Evolutionary conservation across 2,113 vertebrate genomes (phyloP), one percentile per base, ranked within the genome.

Genomic region (Rhinopithecus roxellana): DNA sequence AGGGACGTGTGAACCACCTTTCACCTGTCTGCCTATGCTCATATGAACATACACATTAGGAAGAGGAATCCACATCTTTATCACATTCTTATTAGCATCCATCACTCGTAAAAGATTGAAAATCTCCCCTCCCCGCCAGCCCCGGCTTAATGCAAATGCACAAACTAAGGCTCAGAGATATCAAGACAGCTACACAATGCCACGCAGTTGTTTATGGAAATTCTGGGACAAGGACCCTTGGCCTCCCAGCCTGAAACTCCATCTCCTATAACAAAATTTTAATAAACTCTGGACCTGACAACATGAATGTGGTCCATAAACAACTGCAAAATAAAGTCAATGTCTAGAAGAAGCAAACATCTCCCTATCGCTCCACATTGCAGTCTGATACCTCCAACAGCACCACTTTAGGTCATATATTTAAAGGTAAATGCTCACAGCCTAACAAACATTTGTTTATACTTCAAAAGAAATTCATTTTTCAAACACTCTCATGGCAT

Each of bases 401-500:
- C 77, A 14, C 48, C 78, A 93, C 35, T 52, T 89, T 43, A 67
- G 43, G 38, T 40, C 79, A 85, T 61, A 78, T 69, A 92, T 59
- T 94, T 87, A 57, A 92, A 95, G 43, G 59, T 45, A 93, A 89
- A 87, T 81, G 18, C 67, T 97, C 90, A 85, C 18, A 72, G 12
- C 43, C n/a, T 30, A 82, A 74, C 48, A 86, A 74, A 30, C 38
- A 69, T 67, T 83, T 93, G 84, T 93, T 90, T 96, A 78, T 82
- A 93, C 22, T 93, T 59, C 59, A 67, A 96, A 97, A 96, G 57
- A 95, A 96, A 97, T 91, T 11, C 82, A 90, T 89, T 22, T 59
- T 97, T 97, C 95, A 94, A 95, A 97, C 97, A 83, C 13, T 94
- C 64, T n/a, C 13, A 14, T 50, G 32, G 70, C 78, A 88, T 94